Evolutionary conservation across 2,797 vertebrate species (phyloP), one percentile per base, ranked within the genome.

Genomic region (Eremophila alpestris): DNA sequence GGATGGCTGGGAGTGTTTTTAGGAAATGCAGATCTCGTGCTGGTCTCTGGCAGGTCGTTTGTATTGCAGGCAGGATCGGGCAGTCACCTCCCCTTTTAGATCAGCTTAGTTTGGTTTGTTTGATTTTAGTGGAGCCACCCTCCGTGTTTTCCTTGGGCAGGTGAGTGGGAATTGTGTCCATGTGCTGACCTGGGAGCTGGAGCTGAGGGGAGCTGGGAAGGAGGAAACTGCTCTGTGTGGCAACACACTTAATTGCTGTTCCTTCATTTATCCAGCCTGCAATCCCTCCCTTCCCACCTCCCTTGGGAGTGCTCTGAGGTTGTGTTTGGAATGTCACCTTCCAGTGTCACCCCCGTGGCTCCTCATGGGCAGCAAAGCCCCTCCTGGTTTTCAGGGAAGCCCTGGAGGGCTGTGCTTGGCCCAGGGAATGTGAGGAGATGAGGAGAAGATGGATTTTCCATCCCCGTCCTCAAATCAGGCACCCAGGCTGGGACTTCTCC

Each of bases 1-100:
- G 84, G 93, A 89, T 95, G 94, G 89, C 89, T 52, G 89, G 29
- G 90, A 78, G 75, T 86, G 89, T 23, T 95, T 93, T 90, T 24
- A 94, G 94, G 95, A 96, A 97, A 87, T 92, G 59, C 91, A 64
- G 62, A 84, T 41, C 89, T 78, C 63, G 75, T 11, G 46, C 85
- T 29, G 65, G 9, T 94, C 92, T 92, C 92, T 83, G 81, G 81
- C 95, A 95, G 77, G 83, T 89, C 27, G 5, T 90, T 94, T 94
- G 81, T 95, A 87, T 83, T 85, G 13, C 15, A 67, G 71, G 70
- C 75, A 70, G 68, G 71, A 64, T 73, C 77, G 38, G 78, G 19
- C 74, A 59, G 45, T 23, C 83, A 23, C 30, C 70, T 88, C 13
- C 52, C 36, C 5, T 40, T 46, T 38, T 1, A 2, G 14, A 73